Evolutionary conservation across 2,888 invertebrate genomes (phyloP), one percentile per base, ranked within the genome.

Genomic region (Bombylius major): DNA sequence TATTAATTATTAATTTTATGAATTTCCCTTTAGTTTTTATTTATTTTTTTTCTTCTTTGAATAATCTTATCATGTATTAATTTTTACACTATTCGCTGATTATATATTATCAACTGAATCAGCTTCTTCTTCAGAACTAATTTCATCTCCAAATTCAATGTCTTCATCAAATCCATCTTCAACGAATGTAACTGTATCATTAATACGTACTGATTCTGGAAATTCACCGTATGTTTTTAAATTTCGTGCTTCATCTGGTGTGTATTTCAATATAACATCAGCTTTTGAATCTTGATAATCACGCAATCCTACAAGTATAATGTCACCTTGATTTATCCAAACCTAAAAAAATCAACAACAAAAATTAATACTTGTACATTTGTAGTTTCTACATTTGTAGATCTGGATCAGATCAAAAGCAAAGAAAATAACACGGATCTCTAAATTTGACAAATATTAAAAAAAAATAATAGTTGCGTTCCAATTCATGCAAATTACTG

Each of bases 271-370:
- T 69, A 99, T 99, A 62, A 99, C 98, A 77, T 99, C 99, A 58
- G 98, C 98, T 77, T 98, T 95, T 11, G 93, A 89, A 71, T 94
- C 92, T 78, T 94, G 98, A 76, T 96, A 98, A 77, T 97, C 97
- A 73, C 99, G 82, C 68, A 99, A 80, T 62, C 99, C 98, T 68
- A 99, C 91, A 66, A 99, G 79, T 75, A 99, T 97, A 60, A 99
- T 98, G 70, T 99, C 99, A 58, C 97, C 95, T 77, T 94, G 92
- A 77, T 97, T 98, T 68, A 98, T 97, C 98, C 94, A 98, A 13
- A 93, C 89, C 85, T 86, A 65, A 9, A 56, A 4, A 45, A 33
- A 60, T 60, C 39, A 64, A 11, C 11, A 44, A n/a, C 8, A 5
- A 33, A 44, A 6, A 46, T n/a, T n/a, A n/a, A n/a, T n/a, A n/a